Evolutionary conservation across 2,797 vertebrate species (phyloP).

Genomic region (Scyliorhinus canicula): DNA sequence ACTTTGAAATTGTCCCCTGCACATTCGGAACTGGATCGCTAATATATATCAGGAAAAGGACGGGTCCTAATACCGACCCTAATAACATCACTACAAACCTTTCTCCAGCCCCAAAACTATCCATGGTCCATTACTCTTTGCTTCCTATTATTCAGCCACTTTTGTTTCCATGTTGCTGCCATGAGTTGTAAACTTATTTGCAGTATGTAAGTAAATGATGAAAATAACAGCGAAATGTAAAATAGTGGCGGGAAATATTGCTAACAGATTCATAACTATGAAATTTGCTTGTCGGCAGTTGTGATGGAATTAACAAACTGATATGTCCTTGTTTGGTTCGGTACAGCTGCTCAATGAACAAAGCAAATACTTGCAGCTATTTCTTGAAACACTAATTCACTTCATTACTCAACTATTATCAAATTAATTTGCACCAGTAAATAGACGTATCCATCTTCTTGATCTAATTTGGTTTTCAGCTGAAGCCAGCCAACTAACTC

Average conservation of each 20-base stretch:
- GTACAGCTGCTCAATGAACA: background rate
- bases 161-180: background rate
- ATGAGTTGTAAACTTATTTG: background rate
- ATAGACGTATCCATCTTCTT: background rate
- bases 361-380: background rate
- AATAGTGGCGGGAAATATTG: background rate
- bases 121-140: too few relatives aligned
- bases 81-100: too few relatives aligned
- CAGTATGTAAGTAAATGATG: background rate
- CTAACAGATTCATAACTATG: background rate
- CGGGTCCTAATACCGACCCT: too few relatives aligned
- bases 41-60: too few relatives aligned
- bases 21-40: too few relatives aligned
- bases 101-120: too few relatives aligned
- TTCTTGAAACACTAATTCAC: background rate
- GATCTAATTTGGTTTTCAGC: background rate
- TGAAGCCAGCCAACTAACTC: constrained; percentile 54
- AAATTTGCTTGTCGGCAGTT: background rate
- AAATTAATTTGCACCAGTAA: background rate
- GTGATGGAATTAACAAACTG: background rate
- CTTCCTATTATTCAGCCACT: too few relatives aligned
- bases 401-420: background rate
- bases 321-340: background rate
- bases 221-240: background rate
- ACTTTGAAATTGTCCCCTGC: too few relatives aligned